Evolutionary conservation across 64 coral and sea anemone genomes (phyloP).

Genomic region (Montipora cactus): DNA sequence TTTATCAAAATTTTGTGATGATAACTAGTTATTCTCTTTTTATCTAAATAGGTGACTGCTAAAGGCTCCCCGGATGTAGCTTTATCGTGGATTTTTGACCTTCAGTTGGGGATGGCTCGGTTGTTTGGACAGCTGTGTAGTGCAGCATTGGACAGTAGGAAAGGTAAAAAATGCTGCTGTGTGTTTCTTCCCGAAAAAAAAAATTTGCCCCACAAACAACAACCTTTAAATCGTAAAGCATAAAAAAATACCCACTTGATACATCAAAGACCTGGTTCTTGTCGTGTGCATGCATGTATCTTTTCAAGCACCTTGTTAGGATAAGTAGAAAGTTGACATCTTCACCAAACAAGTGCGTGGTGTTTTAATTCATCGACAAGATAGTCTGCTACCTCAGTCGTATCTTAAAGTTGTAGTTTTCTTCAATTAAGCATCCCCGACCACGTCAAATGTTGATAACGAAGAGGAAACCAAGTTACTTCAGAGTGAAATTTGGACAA

Average conservation of each 20-base stretch:
- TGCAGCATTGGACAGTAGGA: conserved; percentile 84
- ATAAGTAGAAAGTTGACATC: no score
- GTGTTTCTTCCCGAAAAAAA: no score
- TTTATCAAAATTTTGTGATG: not conserved
- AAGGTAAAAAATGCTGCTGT: conserved; percentile 65
- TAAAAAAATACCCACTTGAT: no score
- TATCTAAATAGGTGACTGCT: conserved; percentile 78
- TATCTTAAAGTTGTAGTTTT: not conserved
- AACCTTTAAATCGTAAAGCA: no score
- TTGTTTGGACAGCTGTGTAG: conserved; percentile 95
- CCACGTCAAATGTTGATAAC: conserved; percentile 41
- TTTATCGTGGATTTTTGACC: conserved; percentile 96
- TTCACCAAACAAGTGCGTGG: no score
- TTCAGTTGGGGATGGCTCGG: conserved; percentile 97
- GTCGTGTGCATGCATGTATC: no score
- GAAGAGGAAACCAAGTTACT: conserved; percentile 90
- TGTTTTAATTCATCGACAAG: no score
- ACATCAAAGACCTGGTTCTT: no score
- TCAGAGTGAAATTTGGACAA: conserved; percentile 95
- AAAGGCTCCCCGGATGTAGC: conserved; percentile 97
- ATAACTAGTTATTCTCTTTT: not conserved
- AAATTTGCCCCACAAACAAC: no score
- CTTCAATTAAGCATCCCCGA: conserved; percentile 61
- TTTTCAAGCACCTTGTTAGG: no score
- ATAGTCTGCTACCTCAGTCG: not conserved